Evolutionary conservation across 1,140 invertebrate species (phyloP).

Genomic region (Caenorhabditis remanei): DNA sequence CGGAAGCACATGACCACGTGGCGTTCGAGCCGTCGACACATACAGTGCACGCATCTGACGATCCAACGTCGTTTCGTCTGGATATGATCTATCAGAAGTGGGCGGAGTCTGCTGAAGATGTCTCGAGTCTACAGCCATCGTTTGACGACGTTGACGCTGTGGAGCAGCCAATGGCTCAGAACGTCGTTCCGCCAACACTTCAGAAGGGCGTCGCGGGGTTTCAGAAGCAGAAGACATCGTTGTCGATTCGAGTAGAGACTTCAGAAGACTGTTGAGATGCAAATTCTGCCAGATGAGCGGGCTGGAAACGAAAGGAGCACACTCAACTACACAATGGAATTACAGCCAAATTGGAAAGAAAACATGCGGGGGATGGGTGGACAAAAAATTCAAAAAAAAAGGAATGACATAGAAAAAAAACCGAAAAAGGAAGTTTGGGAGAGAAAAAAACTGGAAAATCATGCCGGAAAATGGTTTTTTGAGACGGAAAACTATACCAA

Average conservation of each 20-base stretch:
- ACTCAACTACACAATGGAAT: slow-evolving; percentile 15
- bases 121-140: slow-evolving; percentile 20
- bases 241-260: background rate
- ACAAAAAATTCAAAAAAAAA: slow-evolving; percentile 6
- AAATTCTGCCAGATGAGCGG: slow-evolving; percentile 38
- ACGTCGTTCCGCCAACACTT: background rate
- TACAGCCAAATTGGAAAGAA: background rate
- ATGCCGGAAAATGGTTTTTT: background rate
- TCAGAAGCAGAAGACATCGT: background rate
- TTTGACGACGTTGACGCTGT: slow-evolving; percentile 9
- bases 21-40: slow-evolving; percentile 22
- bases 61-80: slow-evolving; percentile 18
- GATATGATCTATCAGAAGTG: slow-evolving; percentile 2
- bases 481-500: slow-evolving; percentile 31
- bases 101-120: background rate
- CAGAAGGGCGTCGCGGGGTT: slow-evolving; percentile 2
- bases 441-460: background rate
- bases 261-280: slow-evolving; percentile 54
- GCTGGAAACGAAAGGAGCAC: slow-evolving; percentile 54
- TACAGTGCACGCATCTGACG: slow-evolving; percentile 42
- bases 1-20: slow-evolving; percentile 21
- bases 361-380: background rate
- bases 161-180: background rate
- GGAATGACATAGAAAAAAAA: background rate
- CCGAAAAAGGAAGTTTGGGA: background rate